Evolutionary conservation across 2,888 invertebrate genomes (phyloP).

Genomic region (Sisyra terminalis): DNA sequence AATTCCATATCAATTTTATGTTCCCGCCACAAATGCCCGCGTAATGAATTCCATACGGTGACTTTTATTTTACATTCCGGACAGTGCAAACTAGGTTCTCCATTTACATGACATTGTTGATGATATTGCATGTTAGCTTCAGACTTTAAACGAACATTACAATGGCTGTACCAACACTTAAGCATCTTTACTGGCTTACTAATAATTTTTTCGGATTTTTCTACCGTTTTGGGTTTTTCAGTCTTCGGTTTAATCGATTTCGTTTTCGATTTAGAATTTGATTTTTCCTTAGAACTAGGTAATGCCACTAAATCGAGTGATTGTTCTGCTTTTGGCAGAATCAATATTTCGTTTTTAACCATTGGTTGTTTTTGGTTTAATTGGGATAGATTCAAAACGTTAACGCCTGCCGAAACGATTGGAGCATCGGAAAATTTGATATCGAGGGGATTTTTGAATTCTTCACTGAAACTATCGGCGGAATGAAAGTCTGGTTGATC

Average conservation of each 20-base stretch:
- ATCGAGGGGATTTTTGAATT: too few species aligned
- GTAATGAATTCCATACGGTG: slow-evolving; percentile 46
- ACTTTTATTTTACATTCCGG: slow-evolving; percentile 44
- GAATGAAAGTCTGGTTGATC: too few species aligned
- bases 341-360: too few species aligned
- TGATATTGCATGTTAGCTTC: slow-evolving; percentile 45
- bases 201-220: background rate
- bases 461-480: too few species aligned
- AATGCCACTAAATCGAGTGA: background rate
- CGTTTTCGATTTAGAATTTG: slow-evolving; percentile 30
- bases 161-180: slow-evolving; percentile 35
- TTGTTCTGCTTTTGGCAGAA: background rate
- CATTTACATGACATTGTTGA: slow-evolving; percentile 36
- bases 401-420: too few species aligned
- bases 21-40: slow-evolving; percentile 61
- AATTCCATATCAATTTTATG: slow-evolving; percentile 69
- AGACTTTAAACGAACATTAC: slow-evolving; percentile 37
- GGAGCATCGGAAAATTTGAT: too few species aligned
- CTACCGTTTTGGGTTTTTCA: slow-evolving; percentile 16
- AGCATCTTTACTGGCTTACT: slow-evolving; percentile 15
- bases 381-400: too few species aligned
- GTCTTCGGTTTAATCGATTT: slow-evolving; percentile 17
- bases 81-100: slow-evolving; percentile 32
- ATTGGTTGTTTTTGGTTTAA: too few species aligned
- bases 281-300: slow-evolving; percentile 20